phyloP scores from a whole-genome alignment of 2,113 vertebrate species.

The Larimichthys polyactis region DNA sequence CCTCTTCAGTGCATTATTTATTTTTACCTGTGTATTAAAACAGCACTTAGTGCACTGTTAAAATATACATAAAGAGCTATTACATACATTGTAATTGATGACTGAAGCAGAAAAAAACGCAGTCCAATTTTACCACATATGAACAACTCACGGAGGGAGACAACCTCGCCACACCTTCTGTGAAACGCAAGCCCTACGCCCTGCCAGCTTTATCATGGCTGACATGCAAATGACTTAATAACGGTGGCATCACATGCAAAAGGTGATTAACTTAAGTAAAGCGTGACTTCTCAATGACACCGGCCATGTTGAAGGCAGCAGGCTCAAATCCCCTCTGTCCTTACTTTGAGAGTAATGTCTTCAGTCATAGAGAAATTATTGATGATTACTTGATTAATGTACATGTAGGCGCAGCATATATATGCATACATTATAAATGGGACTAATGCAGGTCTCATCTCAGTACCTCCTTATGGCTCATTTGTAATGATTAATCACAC shows the following conservation, averaged over 20 bases:
- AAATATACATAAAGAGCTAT: neutral
- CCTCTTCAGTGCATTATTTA: neutral
- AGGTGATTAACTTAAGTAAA: constrained; percentile 10
- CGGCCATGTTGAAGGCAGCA: constrained; percentile 22
- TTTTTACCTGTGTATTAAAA: neutral
- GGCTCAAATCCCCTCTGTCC: neutral
- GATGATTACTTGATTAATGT: constrained; percentile 55
- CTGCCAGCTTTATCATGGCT: neutral
- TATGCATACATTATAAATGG: constrained; percentile 51
- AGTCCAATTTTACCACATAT: neutral
- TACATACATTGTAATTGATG: neutral
- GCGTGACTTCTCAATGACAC: constrained; percentile 24
- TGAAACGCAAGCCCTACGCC: neutral
- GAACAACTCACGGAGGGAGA: neutral
- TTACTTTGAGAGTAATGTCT: constrained; percentile 20
- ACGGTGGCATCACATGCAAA: neutral
- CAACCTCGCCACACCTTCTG: neutral
- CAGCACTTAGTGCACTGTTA: neutral
- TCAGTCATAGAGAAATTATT: constrained; percentile 44
- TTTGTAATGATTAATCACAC: constrained; percentile 63
- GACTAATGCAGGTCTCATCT: constrained; percentile 33
- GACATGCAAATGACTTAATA: constrained; percentile 32
- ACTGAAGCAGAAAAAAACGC: neutral
- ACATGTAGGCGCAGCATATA: constrained; percentile 23
- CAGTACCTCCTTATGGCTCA: constrained; percentile 30